A percentile compares a stretch with the other conserved stretches of the same genome.
Evolutionary conservation across 2,113 vertebrate genomes (phyloP).

Genomic region (Caranx ignobilis): DNA sequence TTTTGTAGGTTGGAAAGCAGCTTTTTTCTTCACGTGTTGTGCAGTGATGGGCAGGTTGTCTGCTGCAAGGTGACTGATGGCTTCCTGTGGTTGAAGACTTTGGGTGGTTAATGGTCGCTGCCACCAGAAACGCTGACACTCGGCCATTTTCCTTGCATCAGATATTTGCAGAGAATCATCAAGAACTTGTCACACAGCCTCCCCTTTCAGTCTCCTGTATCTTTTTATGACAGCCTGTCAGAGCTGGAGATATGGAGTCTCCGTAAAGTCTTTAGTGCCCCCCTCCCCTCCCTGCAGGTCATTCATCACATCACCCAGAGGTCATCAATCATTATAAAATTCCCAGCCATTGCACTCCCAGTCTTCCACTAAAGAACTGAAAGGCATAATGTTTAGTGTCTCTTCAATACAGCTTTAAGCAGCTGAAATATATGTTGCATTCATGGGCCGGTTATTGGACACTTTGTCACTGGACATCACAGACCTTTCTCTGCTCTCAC

Average conservation of each 20-base stretch:
- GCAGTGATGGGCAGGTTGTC: not conserved
- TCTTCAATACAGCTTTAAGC: slow-evolving; percentile 14
- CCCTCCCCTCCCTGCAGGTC: slow-evolving; percentile 23
- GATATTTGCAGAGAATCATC: slow-evolving; percentile 47
- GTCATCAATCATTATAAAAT: slow-evolving; percentile 64
- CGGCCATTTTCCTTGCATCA: slow-evolving; percentile 8
- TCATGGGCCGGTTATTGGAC: slow-evolving; percentile 14
- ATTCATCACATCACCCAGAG: slow-evolving; percentile 50
- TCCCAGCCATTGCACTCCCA: slow-evolving; percentile 46
- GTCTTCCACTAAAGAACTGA: slow-evolving; percentile 24
- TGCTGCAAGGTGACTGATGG: slow-evolving; percentile 19
- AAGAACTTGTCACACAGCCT: slow-evolving; percentile 6
- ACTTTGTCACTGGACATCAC: slow-evolving; percentile 16
- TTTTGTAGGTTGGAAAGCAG: not conserved
- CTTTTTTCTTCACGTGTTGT: not conserved
- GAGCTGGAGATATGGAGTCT: slow-evolving; percentile 40
- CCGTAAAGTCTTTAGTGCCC: slow-evolving; percentile 42
- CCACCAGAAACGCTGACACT: slow-evolving; percentile 21
- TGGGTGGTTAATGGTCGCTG: not conserved
- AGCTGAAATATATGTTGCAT: slow-evolving; percentile 19
- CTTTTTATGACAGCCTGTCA: slow-evolving; percentile 40
- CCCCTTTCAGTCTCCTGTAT: not conserved
- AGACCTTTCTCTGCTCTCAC: not conserved
- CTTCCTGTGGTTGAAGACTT: not conserved
- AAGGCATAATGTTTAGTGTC: slow-evolving; percentile 7